phyloP scores from a whole-genome alignment of 2,797 vertebrate genomes.

The Schizopygopsis pylzovi region DNA sequence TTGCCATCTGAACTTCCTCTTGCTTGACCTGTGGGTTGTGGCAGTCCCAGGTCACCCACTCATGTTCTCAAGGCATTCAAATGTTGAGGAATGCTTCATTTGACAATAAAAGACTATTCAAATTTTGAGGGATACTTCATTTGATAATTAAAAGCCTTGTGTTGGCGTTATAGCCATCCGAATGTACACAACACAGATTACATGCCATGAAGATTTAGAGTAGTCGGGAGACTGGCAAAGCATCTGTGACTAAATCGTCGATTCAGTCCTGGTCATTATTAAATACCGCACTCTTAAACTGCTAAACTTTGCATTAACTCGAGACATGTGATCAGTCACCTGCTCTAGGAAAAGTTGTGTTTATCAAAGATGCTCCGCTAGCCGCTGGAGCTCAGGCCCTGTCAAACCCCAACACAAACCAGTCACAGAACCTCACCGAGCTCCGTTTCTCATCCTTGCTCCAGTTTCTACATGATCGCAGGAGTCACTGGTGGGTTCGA shows the following conservation, averaged over 20 bases:
- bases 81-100: slow-evolving; percentile 29
- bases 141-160: slow-evolving; percentile 11
- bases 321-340: background rate
- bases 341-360: background rate
- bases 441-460: slow-evolving; percentile 35
- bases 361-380: background rate
- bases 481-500: slow-evolving; percentile 72
- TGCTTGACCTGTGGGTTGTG: background rate
- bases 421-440: slow-evolving; percentile 16
- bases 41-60: slow-evolving; percentile 1
- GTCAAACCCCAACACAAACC: background rate
- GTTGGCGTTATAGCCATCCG: background rate
- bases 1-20: background rate
- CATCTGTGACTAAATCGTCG: slow-evolving; percentile 1
- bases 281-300: background rate
- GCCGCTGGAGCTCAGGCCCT: background rate
- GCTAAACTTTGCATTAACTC: background rate
- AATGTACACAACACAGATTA: slow-evolving; percentile 2
- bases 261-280: slow-evolving; percentile 2
- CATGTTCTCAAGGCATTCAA: slow-evolving; percentile 25
- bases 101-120: slow-evolving; percentile 30
- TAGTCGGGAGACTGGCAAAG: background rate
- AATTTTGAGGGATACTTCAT: slow-evolving; percentile 23
- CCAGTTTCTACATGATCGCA: slow-evolving; percentile 69
- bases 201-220: background rate